Evolutionary conservation across 2,888 invertebrate genomes (phyloP).

Genomic region (Cephus nigrinus): DNA sequence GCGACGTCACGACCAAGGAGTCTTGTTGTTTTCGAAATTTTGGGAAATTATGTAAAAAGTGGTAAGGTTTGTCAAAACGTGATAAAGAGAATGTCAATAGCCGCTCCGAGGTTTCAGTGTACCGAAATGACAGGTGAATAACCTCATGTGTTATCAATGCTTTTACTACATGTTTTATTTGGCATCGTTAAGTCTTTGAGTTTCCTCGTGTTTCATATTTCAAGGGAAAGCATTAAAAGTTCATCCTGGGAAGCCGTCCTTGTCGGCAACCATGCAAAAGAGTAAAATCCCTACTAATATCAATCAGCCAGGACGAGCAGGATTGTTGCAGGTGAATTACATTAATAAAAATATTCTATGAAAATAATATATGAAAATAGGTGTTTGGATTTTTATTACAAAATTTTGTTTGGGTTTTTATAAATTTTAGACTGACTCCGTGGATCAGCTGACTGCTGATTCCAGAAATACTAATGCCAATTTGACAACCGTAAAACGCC

Average conservation of each 20-base stretch:
- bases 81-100: neutral
- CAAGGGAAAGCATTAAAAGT: neutral
- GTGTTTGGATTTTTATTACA: neutral
- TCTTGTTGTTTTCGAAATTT: neutral
- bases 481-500: neutral
- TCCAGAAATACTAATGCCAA: neutral
- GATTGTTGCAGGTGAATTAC: neutral
- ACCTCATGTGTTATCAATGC: neutral
- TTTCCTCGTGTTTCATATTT: neutral
- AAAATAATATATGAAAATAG: neutral
- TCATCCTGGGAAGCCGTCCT: neutral
- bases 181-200: neutral
- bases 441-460: slow-evolving; percentile 16
- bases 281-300: slow-evolving; percentile 32
- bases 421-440: slow-evolving; percentile 14
- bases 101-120: neutral
- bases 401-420: neutral
- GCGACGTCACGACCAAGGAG: neutral
- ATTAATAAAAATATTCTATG: neutral
- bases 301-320: slow-evolving; percentile 17
- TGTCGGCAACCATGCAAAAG: slow-evolving; percentile 18
- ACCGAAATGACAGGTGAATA: neutral
- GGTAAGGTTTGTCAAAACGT: neutral
- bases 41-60: neutral
- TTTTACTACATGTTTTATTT: neutral